Evolutionary conservation across 2,113 vertebrate species (phyloP), one percentile per base, ranked within the genome.

Genomic region (Gulo gulo): DNA sequence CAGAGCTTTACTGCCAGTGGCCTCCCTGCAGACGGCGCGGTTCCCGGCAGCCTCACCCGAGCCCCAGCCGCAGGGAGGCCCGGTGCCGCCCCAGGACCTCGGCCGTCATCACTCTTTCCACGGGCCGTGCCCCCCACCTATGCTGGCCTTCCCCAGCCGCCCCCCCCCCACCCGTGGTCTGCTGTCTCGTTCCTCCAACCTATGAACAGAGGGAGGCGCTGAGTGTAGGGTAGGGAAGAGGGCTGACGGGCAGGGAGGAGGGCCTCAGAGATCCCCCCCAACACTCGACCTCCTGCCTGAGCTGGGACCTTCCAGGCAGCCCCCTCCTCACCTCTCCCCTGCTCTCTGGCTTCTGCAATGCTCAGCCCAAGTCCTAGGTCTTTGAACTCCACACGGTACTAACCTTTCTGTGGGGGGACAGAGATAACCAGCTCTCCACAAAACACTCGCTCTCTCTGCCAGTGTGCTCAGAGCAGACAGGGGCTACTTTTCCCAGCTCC

Each of bases 51-150:
- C 87, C 67, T 0, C 12, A 23, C 81, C 14, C 4, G 79, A 14
- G 39, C 2, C 14, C 31, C 73, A 34, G 42, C n/a, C 76, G 80
- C 91, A 97, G 85, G 39, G 93, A 39, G 1, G 42, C 93, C n/a
- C 55, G 65, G n/a, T 95, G 65, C 81, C 67, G 23, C 21, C 71
- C 97, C 89, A 96, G 92, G n/a, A 86, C 59, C 29, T 97, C 91
- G 0, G 97, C 82, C 0, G 82, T 93, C 92, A 74, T 93, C 34
- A 55, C 73, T 36, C 45, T 71, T 4, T 36, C 59, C 61, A 16
- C 1, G 0, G 63, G 24, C 13, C 14, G 18, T 0, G 34, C 18
- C 6, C 61, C 26, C 57, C 15, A 0, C 9, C 11, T 5, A 0
- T 10, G 79, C 4, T 4, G 31, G 36, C 45, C 47, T 7, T 96